Percentiles rank a stretch among this genome's conserved stretches.
Evolutionary conservation across 2,888 invertebrate species (phyloP).

Genomic region (Thecocarcelia acutangulata): DNA sequence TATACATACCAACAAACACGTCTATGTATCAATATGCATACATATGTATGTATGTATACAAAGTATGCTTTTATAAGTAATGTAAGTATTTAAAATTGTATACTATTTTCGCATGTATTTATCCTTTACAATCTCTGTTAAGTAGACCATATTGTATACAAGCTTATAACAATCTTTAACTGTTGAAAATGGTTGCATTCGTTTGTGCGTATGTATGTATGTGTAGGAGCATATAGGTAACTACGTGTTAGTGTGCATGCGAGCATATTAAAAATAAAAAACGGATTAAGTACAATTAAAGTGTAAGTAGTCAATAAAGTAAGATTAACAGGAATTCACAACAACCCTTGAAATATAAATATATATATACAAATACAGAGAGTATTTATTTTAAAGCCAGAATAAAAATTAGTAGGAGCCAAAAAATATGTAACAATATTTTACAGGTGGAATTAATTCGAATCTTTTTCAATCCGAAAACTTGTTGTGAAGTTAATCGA

Average conservation of each 20-base stretch:
- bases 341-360: constrained; percentile 30
- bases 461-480: too few relatives aligned
- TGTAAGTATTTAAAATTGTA: constrained; percentile 29
- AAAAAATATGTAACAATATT: too few relatives aligned
- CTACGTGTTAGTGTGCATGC: neutral
- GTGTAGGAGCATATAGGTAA: neutral
- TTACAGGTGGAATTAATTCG: too few relatives aligned
- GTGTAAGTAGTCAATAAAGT: constrained; percentile 61
- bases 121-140: constrained; percentile 35
- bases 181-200: constrained; percentile 33
- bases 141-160: constrained; percentile 34
- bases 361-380: neutral
- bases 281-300: constrained; percentile 59
- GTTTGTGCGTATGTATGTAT: neutral
- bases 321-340: constrained; percentile 50
- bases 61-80: neutral
- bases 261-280: constrained; percentile 41
- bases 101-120: constrained; percentile 19
- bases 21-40: too few relatives aligned
- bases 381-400: too few relatives aligned
- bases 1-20: too few relatives aligned
- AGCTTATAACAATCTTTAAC: constrained; percentile 48
- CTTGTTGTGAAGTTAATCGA: too few relatives aligned
- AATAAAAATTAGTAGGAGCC: too few relatives aligned
- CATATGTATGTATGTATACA: too few relatives aligned